A percentile compares a stretch with the other conserved stretches of the same genome.
phyloP scores from a whole-genome alignment of 1,140 invertebrate species.

The Camponotus pennsylvanicus region DNA sequence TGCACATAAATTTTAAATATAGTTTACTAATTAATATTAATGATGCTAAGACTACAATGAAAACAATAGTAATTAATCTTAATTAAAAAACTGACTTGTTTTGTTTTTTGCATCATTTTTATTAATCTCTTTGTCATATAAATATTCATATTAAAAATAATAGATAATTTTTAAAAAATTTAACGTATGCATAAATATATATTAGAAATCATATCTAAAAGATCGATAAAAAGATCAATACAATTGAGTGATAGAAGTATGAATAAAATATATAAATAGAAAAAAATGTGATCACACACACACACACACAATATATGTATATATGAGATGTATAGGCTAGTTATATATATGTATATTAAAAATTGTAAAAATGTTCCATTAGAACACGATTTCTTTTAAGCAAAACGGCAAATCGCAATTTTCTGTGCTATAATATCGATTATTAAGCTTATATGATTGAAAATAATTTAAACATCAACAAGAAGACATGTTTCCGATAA shows the following conservation, averaged over 20 bases:
- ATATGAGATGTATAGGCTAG: background rate
- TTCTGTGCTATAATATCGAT: background rate
- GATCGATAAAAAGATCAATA: conserved; percentile 2
- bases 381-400: conserved; percentile 7
- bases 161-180: conserved; percentile 23
- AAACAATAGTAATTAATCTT: background rate
- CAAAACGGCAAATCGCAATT: background rate
- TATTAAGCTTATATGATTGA: background rate
- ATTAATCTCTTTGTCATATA: conserved; percentile 13
- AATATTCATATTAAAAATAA: conserved; percentile 14
- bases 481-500: conserved; percentile 5
- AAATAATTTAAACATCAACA: conserved; percentile 20
- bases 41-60: too few relatives aligned
- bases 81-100: background rate
- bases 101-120: conserved; percentile 23
- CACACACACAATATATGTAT: background rate
- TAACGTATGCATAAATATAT: conserved; percentile 30
- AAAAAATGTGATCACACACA: conserved; percentile 8
- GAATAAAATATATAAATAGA: background rate
- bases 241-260: background rate
- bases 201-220: conserved; percentile 18
- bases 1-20: background rate
- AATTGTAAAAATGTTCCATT: background rate
- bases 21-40: background rate
- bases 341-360: conserved; percentile 11